Evolutionary conservation across 2,888 invertebrate genomes (phyloP), one percentile per base, ranked within the genome.

Genomic region (Stenichneumon culpator): DNA sequence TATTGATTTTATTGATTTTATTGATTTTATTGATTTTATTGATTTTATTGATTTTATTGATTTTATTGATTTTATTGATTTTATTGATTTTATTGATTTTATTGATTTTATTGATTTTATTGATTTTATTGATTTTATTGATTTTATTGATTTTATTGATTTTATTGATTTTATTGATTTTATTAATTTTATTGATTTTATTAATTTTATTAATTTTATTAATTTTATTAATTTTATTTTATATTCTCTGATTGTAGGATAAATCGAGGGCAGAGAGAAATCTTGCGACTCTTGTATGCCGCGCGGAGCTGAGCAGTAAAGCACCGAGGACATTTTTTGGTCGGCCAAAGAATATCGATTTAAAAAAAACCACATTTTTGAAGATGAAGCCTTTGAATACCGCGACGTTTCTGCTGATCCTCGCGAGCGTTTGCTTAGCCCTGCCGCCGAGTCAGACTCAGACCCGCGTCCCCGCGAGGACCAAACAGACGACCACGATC

Each of bases 401-500:
- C 63, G 84, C 84, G 84, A 67, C 90, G 69, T 67, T 79, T 44
- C 11, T 82, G 52, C 60, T 89, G 19, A 68, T 89, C 69, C 50
- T 90, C 86, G 84, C 83, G n/a, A 86, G 87, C 70, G 90, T 88
- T 72, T 89, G 90, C 69, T 75, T 88, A 78, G 91, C 91, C 9
- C 83, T 92, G 25, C 90, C 92, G 19, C 86, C 91, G 78, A 89
- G 87, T 70, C 88, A 89, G 44, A 86, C 79, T 54, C 83, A 86
- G 47, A 82, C 81, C 32, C 82, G 79, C 16, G 81, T 69, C 63
- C 73, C 87, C 4, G 67, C 84, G 63, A 88, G 89, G 32, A 77
- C 87, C 14, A 92, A 92, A 78, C 89, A 89, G n/a, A 90, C 90
- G 70, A 91, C 90, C 3, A 88, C 91, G 74, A 78, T 88, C 16